A percentile compares a stretch with the other conserved stretches of the same genome.
Conservation (phyloP, 2,113 vertebrate genomes). For the Vombatus ursinus region DNA sequence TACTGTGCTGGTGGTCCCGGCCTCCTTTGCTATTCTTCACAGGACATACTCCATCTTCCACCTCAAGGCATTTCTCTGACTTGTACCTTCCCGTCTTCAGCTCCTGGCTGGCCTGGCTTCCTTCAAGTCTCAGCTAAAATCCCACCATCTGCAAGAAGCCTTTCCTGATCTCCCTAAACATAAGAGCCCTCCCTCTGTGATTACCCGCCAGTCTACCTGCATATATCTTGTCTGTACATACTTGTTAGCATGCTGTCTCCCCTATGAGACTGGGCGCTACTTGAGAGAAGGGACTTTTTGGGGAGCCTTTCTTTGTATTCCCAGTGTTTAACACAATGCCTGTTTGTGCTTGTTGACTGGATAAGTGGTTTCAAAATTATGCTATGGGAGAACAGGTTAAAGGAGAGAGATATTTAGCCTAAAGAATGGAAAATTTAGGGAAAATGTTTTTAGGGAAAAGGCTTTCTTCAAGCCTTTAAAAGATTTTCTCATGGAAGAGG, state of each 20-base stretch:
- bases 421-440: neutral
- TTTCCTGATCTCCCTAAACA: neutral
- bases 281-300: neutral
- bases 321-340: neutral
- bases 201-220: neutral
- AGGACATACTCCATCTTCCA: neutral
- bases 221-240: neutral
- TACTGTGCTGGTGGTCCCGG: neutral
- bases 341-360: neutral
- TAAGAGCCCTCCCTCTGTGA: neutral
- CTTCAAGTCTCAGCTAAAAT: neutral
- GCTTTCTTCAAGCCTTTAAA: neutral
- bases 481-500: neutral
- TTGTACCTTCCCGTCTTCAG: neutral
- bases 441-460: no score
- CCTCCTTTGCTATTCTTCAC: neutral
- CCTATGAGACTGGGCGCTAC: neutral
- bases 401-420: neutral
- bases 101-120: neutral
- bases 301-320: neutral
- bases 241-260: neutral
- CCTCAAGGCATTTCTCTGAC: neutral
- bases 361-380: neutral
- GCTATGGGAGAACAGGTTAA: neutral
- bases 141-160: neutral